Conservation (phyloP, 2,113 vertebrate genomes). For the Pygathrix nemaeus region DNA sequence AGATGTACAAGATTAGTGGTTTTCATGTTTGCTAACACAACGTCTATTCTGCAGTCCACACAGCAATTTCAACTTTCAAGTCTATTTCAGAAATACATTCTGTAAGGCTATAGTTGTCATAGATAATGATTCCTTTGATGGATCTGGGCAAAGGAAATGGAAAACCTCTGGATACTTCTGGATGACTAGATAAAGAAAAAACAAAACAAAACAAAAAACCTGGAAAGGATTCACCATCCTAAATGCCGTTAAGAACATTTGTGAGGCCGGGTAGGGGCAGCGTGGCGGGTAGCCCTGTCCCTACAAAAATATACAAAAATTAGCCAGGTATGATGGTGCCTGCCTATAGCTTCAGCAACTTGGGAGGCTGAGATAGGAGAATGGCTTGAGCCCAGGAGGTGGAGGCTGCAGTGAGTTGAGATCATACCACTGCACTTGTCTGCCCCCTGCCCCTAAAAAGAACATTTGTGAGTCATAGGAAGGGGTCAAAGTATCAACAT, state of each 20-base stretch:
- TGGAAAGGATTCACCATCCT: background rate
- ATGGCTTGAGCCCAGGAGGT: too few species aligned
- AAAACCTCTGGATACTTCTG: background rate
- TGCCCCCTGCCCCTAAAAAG: too few species aligned
- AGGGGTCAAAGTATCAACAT: background rate
- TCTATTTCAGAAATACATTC: background rate
- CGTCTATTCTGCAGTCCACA: background rate
- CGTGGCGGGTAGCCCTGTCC: too few species aligned
- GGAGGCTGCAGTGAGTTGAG: too few species aligned
- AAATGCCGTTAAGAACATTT: background rate
- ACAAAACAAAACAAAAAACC: too few species aligned
- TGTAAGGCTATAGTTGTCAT: background rate
- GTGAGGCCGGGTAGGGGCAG: background rate
- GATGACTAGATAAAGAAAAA: too few species aligned
- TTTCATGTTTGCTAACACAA: background rate
- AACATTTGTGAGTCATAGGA: background rate
- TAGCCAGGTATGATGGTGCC: too few species aligned
- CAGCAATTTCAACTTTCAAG: background rate
- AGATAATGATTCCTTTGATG: background rate
- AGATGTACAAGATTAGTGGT: background rate
- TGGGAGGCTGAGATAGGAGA: too few species aligned
- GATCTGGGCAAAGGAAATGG: background rate
- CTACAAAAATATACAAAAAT: too few species aligned
- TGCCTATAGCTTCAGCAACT: too few species aligned
- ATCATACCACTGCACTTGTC: too few species aligned